Percentiles rank a stretch among this genome's conserved stretches.
Conservation (phyloP, 2,113 vertebrate species). For the Gymnocephalus cernua region DNA sequence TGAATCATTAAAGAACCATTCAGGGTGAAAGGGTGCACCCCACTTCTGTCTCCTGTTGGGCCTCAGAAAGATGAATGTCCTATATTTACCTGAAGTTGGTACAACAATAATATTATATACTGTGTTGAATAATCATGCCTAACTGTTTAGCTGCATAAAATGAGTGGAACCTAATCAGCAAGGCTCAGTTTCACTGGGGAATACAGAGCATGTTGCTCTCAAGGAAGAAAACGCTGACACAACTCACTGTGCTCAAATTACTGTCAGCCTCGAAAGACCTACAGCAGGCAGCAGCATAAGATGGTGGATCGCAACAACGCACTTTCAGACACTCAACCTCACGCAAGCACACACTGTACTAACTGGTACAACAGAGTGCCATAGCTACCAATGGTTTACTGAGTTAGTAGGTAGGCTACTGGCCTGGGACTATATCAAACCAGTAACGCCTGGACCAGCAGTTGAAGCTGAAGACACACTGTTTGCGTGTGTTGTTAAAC, state of each 20-base stretch:
- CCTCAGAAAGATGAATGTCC: slow-evolving; percentile 2
- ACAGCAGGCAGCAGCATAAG: slow-evolving; percentile 29
- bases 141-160: slow-evolving; percentile 2
- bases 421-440: slow-evolving; percentile 29
- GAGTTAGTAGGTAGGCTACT: slow-evolving; percentile 17
- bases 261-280: slow-evolving; percentile 34
- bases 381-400: neutral
- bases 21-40: slow-evolving; percentile 31
- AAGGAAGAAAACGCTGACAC: slow-evolving; percentile 57
- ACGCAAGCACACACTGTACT: neutral
- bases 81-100: neutral
- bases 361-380: neutral
- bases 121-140: neutral
- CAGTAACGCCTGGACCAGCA: slow-evolving; percentile 33
- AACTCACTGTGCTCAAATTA: slow-evolving; percentile 46
- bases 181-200: slow-evolving; percentile 50
- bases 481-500: slow-evolving; percentile 65
- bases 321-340: slow-evolving; percentile 14
- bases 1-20: slow-evolving; percentile 76
- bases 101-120: neutral
- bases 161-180: slow-evolving; percentile 43
- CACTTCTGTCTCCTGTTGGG: slow-evolving; percentile 19
- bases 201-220: slow-evolving; percentile 43
- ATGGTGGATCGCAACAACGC: slow-evolving; percentile 14
- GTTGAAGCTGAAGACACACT: slow-evolving; percentile 35